These are phyloP conservation scores for Lepidostoma basale DNA, from an alignment of 1,140 invertebrate genomes.

Conservation along the genomic window DNA sequence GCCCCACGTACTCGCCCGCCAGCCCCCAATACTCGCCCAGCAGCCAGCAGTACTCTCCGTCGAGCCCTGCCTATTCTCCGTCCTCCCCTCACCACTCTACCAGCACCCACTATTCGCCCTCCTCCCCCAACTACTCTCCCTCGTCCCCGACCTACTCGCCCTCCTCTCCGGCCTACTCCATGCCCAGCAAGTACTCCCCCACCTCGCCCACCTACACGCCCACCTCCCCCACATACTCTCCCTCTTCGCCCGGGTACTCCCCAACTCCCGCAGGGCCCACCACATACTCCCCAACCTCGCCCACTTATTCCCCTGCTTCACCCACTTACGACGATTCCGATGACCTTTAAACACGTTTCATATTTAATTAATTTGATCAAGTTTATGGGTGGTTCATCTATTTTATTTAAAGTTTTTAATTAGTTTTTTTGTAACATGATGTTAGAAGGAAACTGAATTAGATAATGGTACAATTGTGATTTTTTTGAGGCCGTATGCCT, in stretches of 20 bases:
- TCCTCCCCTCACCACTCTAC: slow-evolving; percentile 73
- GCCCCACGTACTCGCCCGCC: slow-evolving; percentile 76
- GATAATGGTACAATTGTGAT: too few relatives aligned
- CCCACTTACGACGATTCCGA: slow-evolving; percentile 62
- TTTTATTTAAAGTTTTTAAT: too few relatives aligned
- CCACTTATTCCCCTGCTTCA: slow-evolving; percentile 75
- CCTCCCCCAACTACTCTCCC: slow-evolving; percentile 85
- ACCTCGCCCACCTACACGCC: slow-evolving; percentile 72
- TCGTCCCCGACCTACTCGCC: slow-evolving; percentile 76
- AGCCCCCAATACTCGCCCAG: slow-evolving; percentile 86
- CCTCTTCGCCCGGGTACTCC: slow-evolving; percentile 79
- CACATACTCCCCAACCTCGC: slow-evolving; percentile 80
- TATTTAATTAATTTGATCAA: too few relatives aligned
- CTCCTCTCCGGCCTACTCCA: slow-evolving; percentile 77
- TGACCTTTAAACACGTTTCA: slow-evolving; percentile 52
- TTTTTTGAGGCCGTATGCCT: too few relatives aligned
- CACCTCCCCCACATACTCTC: slow-evolving; percentile 76
- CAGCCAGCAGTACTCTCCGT: slow-evolving; percentile 79
- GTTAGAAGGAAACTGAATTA: too few relatives aligned
- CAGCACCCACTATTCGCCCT: slow-evolving; percentile 76
- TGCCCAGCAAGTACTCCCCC: slow-evolving; percentile 79
- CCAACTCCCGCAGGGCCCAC: slow-evolving; percentile 68
- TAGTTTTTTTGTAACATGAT: too few relatives aligned
- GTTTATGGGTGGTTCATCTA: too few relatives aligned
- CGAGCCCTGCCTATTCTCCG: slow-evolving; percentile 75